phyloP scores from a whole-genome alignment of 2,888 invertebrate genomes.

The Ochropacha duplaris region DNA sequence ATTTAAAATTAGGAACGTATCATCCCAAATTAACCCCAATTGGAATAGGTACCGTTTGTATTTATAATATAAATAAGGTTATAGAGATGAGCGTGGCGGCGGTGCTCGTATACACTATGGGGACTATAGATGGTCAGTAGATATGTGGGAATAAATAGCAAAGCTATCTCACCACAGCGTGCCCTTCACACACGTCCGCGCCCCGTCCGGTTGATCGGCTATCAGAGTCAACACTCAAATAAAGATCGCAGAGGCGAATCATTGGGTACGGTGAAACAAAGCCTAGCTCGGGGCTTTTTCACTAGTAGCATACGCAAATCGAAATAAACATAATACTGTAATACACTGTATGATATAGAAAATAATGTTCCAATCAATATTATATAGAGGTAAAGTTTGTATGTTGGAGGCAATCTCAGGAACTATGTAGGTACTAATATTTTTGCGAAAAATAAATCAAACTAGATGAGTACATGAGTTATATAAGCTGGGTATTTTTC shows the following conservation, averaged over 20 bases:
- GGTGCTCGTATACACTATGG: background rate
- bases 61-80: background rate
- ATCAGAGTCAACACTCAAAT: constrained; percentile 24
- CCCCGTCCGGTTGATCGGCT: constrained; percentile 21
- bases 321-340: background rate
- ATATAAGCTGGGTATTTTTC: too few species aligned
- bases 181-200: constrained; percentile 10
- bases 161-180: background rate
- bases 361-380: too few species aligned
- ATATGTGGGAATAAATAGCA: background rate
- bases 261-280: constrained; percentile 18
- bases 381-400: too few species aligned
- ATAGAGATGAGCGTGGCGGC: background rate
- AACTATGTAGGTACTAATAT: too few species aligned
- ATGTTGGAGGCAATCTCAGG: too few species aligned
- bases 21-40: background rate
- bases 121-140: background rate
- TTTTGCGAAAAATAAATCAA: too few species aligned
- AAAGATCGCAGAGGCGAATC: constrained; percentile 19
- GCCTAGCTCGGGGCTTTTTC: constrained; percentile 20
- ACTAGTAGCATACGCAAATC: background rate
- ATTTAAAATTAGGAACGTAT: background rate
- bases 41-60: background rate
- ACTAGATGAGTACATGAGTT: too few species aligned
- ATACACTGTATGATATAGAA: background rate